phyloP scores from a whole-genome alignment of 2,113 vertebrate species.

The Terrapene triunguis region DNA sequence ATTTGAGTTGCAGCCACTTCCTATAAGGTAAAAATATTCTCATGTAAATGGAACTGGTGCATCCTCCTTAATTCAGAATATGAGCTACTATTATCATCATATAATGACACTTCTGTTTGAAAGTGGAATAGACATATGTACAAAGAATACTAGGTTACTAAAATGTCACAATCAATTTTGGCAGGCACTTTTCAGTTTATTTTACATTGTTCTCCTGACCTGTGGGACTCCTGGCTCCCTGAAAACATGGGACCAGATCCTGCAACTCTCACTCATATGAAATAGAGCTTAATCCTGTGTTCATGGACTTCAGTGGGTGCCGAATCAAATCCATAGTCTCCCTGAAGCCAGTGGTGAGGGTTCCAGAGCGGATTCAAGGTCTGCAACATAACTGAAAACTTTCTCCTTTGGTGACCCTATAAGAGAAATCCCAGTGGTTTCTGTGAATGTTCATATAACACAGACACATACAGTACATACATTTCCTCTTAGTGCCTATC shows the following conservation, averaged over 20 bases:
- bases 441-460: neutral
- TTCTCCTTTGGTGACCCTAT: neutral
- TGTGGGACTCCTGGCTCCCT: neutral
- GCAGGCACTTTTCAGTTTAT: no score
- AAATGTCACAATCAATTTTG: neutral
- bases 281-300: neutral
- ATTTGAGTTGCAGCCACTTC: neutral
- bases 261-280: neutral
- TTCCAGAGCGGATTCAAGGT: neutral
- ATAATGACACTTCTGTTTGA: neutral
- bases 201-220: neutral
- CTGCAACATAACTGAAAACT: neutral
- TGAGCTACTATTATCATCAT: neutral
- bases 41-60: neutral
- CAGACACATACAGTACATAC: neutral
- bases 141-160: rapidly evolving
- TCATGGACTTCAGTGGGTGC: neutral
- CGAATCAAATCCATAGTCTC: neutral
- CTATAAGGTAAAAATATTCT: neutral
- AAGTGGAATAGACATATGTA: neutral
- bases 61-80: neutral
- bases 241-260: neutral
- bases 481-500: neutral
- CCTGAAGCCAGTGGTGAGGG: neutral
- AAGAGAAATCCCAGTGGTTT: neutral